These are phyloP conservation scores for Acanthosoma haemorrhoidale DNA, from an alignment of 2,888 invertebrate species.

Conservation along the genomic window DNA sequence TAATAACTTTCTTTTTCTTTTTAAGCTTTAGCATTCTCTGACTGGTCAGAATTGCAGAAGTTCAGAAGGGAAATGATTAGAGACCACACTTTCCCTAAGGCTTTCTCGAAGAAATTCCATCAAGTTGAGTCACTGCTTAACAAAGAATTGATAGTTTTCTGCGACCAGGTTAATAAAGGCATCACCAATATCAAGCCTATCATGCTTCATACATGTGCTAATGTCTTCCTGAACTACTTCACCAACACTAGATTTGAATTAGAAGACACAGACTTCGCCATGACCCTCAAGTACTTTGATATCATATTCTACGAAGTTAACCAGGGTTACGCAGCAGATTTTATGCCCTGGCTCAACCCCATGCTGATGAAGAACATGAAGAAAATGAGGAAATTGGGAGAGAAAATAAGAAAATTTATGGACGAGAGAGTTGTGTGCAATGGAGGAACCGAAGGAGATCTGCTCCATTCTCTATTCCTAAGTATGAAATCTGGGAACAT, in stretches of 20 bases:
- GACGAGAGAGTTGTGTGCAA: slow-evolving; percentile 53
- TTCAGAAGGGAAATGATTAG: slow-evolving; percentile 55
- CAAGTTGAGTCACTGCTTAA: slow-evolving; percentile 51
- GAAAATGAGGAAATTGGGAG: slow-evolving; percentile 64
- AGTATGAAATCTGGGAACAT: slow-evolving; percentile 58
- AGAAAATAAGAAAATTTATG: slow-evolving; percentile 62
- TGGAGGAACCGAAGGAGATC: slow-evolving; percentile 52
- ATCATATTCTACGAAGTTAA: slow-evolving; percentile 90
- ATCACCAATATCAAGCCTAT: slow-evolving; percentile 56
- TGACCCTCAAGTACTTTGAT: slow-evolving; percentile 68
- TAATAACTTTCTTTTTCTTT: slow-evolving; percentile 36
- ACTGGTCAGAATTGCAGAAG: slow-evolving; percentile 62
- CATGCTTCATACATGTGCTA: slow-evolving; percentile 68
- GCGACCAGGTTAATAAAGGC: slow-evolving; percentile 43
- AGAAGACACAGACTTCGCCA: slow-evolving; percentile 61
- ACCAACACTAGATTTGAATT: slow-evolving; percentile 71
- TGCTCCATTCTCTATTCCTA: slow-evolving; percentile 70
- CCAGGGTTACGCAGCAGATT: slow-evolving; percentile 74
- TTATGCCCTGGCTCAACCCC: slow-evolving; percentile 73
- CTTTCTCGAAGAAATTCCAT: slow-evolving; percentile 52
- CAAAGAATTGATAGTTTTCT: slow-evolving; percentile 46
- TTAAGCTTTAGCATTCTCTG: slow-evolving; percentile 62
- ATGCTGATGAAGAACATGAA: slow-evolving; percentile 61
- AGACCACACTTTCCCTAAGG: slow-evolving; percentile 55
- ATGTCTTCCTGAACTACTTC: slow-evolving; percentile 69